These are phyloP conservation scores for Thamnophis elegans DNA, from an alignment of 2,797 vertebrate species.

Conservation along the genomic window DNA sequence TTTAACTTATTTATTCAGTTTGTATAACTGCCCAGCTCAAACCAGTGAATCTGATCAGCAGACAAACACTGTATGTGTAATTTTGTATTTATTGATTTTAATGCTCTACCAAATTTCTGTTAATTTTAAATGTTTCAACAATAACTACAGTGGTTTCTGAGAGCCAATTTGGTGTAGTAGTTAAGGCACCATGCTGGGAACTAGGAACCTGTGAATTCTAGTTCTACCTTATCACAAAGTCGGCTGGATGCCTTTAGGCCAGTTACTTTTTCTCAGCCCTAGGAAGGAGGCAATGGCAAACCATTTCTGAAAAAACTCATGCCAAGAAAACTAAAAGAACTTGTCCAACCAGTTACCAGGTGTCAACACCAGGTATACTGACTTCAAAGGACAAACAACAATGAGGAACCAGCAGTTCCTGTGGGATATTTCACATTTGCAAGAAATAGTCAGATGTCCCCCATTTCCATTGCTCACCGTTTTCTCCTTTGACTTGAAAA, in stretches of 20 bases:
- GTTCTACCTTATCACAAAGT: background rate
- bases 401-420: background rate
- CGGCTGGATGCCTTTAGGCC: background rate
- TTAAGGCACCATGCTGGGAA: background rate
- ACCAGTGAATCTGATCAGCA: background rate
- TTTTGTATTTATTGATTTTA: background rate
- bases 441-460: background rate
- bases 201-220: background rate
- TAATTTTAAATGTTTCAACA: background rate
- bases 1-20: background rate
- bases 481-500: slow-evolving; percentile 81
- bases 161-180: background rate
- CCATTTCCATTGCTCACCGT: slow-evolving; percentile 69
- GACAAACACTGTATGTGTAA: background rate
- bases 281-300: background rate
- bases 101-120: background rate
- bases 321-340: background rate
- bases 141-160: background rate
- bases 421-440: background rate
- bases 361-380: background rate
- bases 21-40: background rate
- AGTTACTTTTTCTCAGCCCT: background rate
- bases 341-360: background rate
- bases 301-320: background rate
- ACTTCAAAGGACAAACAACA: background rate